Percentiles rank a stretch among this genome's conserved stretches.
phyloP scores from a whole-genome alignment of 2,888 invertebrate species.

The Thecocarcelia acutangulata region DNA sequence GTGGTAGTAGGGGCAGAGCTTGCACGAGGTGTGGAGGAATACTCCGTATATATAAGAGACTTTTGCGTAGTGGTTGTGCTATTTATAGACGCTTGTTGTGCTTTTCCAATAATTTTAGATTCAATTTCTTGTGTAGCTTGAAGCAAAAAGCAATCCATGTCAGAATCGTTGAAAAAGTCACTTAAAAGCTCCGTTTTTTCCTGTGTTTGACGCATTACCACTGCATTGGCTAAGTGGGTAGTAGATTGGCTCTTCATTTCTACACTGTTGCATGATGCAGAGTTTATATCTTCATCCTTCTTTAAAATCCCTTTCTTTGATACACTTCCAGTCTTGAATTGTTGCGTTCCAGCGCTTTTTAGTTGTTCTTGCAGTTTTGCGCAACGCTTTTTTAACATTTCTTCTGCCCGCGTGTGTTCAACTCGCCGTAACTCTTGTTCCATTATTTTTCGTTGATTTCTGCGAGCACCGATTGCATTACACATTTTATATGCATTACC shows the following conservation, averaged over 20 bases:
- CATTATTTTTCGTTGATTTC: constrained; percentile 72
- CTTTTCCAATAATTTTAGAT: constrained; percentile 67
- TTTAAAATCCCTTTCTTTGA: not conserved
- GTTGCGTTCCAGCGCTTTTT: constrained; percentile 69
- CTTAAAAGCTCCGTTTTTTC: constrained; percentile 46
- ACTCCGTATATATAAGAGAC: not conserved
- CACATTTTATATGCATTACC: constrained; percentile 52
- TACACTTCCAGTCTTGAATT: constrained; percentile 14
- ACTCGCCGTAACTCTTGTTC: constrained; percentile 74
- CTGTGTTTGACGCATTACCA: not conserved
- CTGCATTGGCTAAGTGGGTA: not conserved
- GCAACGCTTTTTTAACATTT: constrained; percentile 76
- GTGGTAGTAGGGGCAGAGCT: constrained; percentile 39
- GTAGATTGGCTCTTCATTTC: constrained; percentile 8
- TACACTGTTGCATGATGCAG: not conserved
- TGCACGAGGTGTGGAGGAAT: constrained; percentile 2
- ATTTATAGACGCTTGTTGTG: constrained; percentile 42
- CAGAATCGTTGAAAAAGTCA: constrained; percentile 78
- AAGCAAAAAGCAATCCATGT: constrained; percentile 76
- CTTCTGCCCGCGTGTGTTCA: constrained; percentile 74
- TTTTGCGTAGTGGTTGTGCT: not conserved
- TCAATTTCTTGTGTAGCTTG: constrained; percentile 78
- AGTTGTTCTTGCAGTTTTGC: constrained; percentile 75
- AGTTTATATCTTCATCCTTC: not conserved
- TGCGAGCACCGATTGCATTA: constrained; percentile 67